Evolutionary conservation across 2,113 vertebrate genomes (phyloP), one percentile per base, ranked within the genome.

Genomic region (Aramus guarauna): DNA sequence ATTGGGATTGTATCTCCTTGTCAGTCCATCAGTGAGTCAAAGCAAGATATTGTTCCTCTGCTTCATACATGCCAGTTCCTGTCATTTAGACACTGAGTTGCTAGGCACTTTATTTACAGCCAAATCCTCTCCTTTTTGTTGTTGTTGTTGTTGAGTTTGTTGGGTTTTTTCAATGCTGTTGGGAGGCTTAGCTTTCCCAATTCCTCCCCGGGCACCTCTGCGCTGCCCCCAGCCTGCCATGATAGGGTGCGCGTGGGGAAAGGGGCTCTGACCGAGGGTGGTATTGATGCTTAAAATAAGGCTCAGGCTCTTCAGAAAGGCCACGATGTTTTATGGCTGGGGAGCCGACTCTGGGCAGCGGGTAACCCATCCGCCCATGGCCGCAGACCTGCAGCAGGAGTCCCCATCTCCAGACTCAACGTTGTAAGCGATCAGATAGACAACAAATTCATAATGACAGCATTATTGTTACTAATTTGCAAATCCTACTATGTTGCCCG

Each of bases 321-420:
- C 50, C 55, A 23, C 0, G 1, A 12, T 20, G 8, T 66, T 92
- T 87, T 48, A 39, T 3, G 1, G 18, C 9, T 2, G 0, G 29
- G 29, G 6, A 89, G n/a, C 12, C 36, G 52, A 36, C 9, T 15
- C 60, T 69, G 41, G 11, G 17, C 43, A 43, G 43, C 43, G 13
- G 43, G 50, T n/a, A 11, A n/a, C 14, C 27, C 32, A n/a, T 69
- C 34, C 1, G 1, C 43, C 43, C 0, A 0, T 0, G 0, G 22
- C 11, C 53, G 24, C 43, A 67, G 58, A 48, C 23, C 53, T 63
- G 21, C 3, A 1, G 53, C 77, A 73, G 69, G 26, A 85, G 8
- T 32, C 55, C 48, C 5, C 34, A 36, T 63, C 36, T 73, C 59
- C 41, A 58, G 45, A 50, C 9, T 23, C 43, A 55, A 53, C 8